phyloP scores from a whole-genome alignment of 2,113 vertebrate species.

The Macrotis lagotis region DNA sequence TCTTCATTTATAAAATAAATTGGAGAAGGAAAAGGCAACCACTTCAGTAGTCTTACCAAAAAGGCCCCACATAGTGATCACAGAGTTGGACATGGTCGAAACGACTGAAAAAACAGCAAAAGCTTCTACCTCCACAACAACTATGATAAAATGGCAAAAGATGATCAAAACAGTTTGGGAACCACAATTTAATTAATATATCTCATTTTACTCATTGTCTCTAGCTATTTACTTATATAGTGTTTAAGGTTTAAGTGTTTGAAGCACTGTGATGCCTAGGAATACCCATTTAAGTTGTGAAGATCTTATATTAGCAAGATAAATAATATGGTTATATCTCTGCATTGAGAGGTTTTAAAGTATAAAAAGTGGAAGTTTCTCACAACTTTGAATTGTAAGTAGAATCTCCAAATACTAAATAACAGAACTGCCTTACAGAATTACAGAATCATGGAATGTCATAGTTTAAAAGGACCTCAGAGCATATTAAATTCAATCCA shows the following conservation, averaged over 20 bases:
- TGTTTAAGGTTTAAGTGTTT: not conserved
- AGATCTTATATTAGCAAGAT: not conserved
- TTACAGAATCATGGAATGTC: not conserved
- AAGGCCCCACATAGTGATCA: too few species aligned
- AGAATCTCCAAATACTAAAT: not conserved
- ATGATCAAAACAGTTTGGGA: not conserved
- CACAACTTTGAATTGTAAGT: not conserved
- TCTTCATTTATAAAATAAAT: too few species aligned
- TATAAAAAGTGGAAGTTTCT: not conserved
- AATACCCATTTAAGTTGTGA: not conserved
- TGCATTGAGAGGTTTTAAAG: not conserved
- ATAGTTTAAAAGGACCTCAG: not conserved
- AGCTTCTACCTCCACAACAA: too few species aligned
- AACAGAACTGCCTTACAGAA: not conserved
- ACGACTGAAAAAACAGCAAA: too few species aligned
- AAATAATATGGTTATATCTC: not conserved
- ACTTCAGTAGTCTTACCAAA: too few species aligned
- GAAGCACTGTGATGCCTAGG: too few species aligned
- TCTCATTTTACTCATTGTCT: not conserved
- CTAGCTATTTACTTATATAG: not conserved
- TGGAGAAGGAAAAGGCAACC: too few species aligned
- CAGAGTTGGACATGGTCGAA: too few species aligned
- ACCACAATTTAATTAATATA: not conserved
- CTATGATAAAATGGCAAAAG: not conserved
- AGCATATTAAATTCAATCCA: not conserved